Conservation (phyloP, 1,140 invertebrate genomes). For the Drosophila pectinifera region DNA sequence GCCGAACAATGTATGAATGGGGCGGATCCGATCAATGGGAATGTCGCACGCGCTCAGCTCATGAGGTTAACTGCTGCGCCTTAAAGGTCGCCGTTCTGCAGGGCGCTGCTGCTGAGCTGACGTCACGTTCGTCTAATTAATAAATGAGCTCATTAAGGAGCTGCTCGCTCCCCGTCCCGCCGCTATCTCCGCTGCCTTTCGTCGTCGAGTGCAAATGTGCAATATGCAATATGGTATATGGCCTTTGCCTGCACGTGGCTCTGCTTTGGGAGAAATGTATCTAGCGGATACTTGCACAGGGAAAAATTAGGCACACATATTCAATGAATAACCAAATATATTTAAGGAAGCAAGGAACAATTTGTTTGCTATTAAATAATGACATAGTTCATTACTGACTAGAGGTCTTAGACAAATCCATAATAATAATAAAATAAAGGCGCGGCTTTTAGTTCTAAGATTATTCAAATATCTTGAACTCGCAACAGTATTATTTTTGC, state of each 20-base stretch:
- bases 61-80: conserved; percentile 39
- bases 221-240: background rate
- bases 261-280: conserved; percentile 30
- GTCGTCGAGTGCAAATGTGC: conserved; percentile 8
- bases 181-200: conserved; percentile 1
- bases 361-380: too few species aligned
- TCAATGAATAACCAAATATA: too few species aligned
- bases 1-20: conserved; percentile 5
- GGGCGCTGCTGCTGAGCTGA: conserved; percentile 31
- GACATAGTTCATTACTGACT: too few species aligned
- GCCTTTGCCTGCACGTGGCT: background rate
- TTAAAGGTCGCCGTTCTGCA: conserved; percentile 18
- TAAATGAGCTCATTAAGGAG: conserved; percentile 77
- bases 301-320: background rate
- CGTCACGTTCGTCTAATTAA: conserved; percentile 75
- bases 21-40: conserved; percentile 28
- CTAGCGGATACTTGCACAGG: conserved; percentile 48
- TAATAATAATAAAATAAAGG: too few species aligned
- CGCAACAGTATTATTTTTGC: too few species aligned
- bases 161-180: background rate
- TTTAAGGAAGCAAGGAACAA: too few species aligned
- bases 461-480: too few species aligned
- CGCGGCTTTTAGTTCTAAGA: too few species aligned
- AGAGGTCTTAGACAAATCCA: too few species aligned
- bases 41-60: conserved; percentile 66